Evolutionary conservation across 2,888 invertebrate species (phyloP).

Genomic region (Drosophila setosimentum): DNA sequence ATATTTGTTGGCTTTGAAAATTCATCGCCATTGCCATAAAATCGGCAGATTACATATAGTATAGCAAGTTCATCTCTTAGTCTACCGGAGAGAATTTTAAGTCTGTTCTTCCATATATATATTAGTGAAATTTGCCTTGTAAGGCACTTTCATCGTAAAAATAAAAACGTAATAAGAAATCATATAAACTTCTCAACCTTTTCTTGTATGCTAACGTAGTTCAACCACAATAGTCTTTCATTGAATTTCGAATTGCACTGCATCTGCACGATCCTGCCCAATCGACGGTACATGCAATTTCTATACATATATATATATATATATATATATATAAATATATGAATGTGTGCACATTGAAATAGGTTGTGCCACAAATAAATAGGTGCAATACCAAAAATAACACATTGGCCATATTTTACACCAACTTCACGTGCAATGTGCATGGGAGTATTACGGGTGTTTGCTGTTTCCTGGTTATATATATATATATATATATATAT

Average conservation of each 20-base stretch:
- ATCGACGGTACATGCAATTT: not conserved
- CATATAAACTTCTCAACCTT: not conserved
- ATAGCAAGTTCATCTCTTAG: not conserved
- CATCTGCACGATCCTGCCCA: constrained; percentile 4
- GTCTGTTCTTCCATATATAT: not conserved
- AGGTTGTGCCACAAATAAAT: constrained; percentile 16
- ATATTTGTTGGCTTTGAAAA: not conserved
- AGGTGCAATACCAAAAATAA: constrained; percentile 15
- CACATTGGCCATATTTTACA: constrained; percentile 19
- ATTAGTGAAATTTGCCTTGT: not conserved
- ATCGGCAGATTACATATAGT: not conserved
- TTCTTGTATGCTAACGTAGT: not conserved
- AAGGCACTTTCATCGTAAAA: not conserved
- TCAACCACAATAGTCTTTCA: not conserved
- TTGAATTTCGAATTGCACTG: constrained; percentile 1
- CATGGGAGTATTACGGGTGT: constrained; percentile 6
- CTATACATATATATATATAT: not conserved
- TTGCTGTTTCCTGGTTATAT: not conserved
- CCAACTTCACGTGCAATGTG: constrained; percentile 8
- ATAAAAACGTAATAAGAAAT: not conserved
- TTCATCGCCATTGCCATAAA: not conserved
- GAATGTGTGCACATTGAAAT: not conserved
- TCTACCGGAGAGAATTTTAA: not conserved
- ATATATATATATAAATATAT: not conserved
- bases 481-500: not conserved